Conservation (phyloP, 2,797 vertebrate genomes). For the Clarias fuscus region DNA sequence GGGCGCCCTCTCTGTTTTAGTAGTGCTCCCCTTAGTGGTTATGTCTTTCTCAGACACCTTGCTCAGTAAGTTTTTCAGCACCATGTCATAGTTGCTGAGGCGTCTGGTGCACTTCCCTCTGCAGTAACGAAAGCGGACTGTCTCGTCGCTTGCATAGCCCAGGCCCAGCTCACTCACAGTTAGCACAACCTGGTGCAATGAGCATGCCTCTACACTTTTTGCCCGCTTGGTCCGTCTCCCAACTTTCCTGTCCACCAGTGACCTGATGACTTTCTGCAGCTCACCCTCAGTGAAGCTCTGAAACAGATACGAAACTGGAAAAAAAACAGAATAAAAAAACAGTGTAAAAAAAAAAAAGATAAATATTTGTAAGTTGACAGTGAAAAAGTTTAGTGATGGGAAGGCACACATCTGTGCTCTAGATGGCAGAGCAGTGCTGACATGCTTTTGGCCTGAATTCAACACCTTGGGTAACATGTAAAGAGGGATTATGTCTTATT, state of each 20-base stretch:
- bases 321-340: neutral
- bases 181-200: constrained; percentile 83
- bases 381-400: neutral
- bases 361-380: neutral
- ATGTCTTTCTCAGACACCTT: constrained; percentile 63
- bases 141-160: constrained; percentile 91
- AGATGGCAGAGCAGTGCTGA: neutral
- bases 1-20: constrained; percentile 80
- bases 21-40: constrained; percentile 59
- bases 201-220: constrained; percentile 78
- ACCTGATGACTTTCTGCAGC: constrained; percentile 81
- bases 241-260: constrained; percentile 78
- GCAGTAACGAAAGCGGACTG: constrained; percentile 90
- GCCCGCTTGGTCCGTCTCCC: constrained; percentile 83
- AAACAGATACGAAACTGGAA: constrained; percentile 78
- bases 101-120: constrained; percentile 84
- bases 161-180: constrained; percentile 91
- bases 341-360: neutral
- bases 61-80: constrained; percentile 79
- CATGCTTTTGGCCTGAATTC: constrained; percentile 9
- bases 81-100: constrained; percentile 88
- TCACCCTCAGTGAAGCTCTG: constrained; percentile 95
- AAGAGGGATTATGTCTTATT: constrained; percentile 26
- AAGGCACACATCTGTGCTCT: neutral
- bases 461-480: constrained; percentile 14